Percentiles rank a stretch among this genome's conserved stretches.
phyloP scores from a whole-genome alignment of 64 coral and sea anemone species.

The Montipora cactus region DNA sequence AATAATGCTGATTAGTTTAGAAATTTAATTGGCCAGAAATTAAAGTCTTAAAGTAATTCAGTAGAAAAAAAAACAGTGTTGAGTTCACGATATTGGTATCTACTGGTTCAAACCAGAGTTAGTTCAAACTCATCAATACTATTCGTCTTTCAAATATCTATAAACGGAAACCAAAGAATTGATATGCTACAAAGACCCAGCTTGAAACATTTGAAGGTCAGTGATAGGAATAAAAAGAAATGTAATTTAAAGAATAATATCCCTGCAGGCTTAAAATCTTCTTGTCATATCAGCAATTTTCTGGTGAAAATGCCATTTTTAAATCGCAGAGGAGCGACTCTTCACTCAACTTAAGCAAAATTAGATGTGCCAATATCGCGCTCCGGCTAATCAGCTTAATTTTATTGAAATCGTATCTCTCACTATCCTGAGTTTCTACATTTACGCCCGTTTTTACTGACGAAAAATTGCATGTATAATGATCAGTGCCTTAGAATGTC shows the following conservation, averaged over 20 bases:
- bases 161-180: neutral
- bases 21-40: neutral
- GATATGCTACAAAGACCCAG: neutral
- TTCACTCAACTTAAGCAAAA: neutral
- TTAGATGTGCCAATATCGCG: neutral
- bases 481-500: too few relatives aligned
- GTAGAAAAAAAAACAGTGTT: too few relatives aligned
- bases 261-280: neutral
- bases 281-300: too few relatives aligned
- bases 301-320: too few relatives aligned
- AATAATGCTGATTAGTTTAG: too few relatives aligned
- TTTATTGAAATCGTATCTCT: conserved; percentile 16
- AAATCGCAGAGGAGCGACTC: too few relatives aligned
- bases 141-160: neutral
- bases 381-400: neutral
- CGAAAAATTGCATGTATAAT: too few relatives aligned
- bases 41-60: too few relatives aligned
- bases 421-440: neutral
- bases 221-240: neutral
- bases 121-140: neutral
- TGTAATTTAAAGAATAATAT: neutral
- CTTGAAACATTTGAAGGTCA: neutral
- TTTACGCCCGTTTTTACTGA: too few relatives aligned
- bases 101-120: neutral
- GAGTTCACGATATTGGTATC: too few relatives aligned